Percentiles rank a stretch among this genome's conserved stretches.
These are phyloP conservation scores for Lycocerus yunnanus DNA, from an alignment of 2,888 invertebrate genomes.

Conservation along the genomic window DNA sequence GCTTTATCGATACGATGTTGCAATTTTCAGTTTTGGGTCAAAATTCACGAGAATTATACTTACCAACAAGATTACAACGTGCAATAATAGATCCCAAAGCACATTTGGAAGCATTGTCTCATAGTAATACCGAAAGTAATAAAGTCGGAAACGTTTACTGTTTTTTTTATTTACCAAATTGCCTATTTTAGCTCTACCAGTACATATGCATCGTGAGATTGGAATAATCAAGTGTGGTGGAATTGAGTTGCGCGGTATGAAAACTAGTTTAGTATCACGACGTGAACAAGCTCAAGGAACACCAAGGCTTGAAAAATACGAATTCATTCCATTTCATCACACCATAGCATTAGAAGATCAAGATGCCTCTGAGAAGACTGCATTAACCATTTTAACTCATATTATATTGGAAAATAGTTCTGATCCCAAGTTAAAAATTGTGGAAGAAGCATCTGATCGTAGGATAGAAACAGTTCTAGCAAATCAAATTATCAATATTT, in stretches of 20 bases:
- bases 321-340: constrained; percentile 78
- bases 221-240: constrained; percentile 81
- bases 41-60: constrained; percentile 77
- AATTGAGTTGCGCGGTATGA: constrained; percentile 85
- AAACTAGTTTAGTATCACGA: constrained; percentile 88
- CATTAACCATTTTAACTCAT: constrained; percentile 72
- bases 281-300: constrained; percentile 75
- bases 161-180: not conserved
- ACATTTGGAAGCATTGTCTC: constrained; percentile 60
- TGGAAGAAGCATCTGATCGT: constrained; percentile 69
- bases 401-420: constrained; percentile 78
- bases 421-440: constrained; percentile 71
- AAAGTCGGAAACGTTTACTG: not conserved
- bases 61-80: constrained; percentile 87
- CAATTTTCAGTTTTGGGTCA: constrained; percentile 87
- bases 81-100: constrained; percentile 78
- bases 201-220: constrained; percentile 72
- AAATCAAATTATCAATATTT: constrained; percentile 63
- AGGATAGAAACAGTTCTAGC: constrained; percentile 70
- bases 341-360: constrained; percentile 60
- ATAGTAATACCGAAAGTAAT: constrained; percentile 45
- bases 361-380: constrained; percentile 66
- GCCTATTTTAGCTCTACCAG: constrained; percentile 58
- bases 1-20: constrained; percentile 94
- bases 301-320: constrained; percentile 83